phyloP scores from a whole-genome alignment of 2,888 invertebrate genomes.

The Venustoraphidia nigricollis region DNA sequence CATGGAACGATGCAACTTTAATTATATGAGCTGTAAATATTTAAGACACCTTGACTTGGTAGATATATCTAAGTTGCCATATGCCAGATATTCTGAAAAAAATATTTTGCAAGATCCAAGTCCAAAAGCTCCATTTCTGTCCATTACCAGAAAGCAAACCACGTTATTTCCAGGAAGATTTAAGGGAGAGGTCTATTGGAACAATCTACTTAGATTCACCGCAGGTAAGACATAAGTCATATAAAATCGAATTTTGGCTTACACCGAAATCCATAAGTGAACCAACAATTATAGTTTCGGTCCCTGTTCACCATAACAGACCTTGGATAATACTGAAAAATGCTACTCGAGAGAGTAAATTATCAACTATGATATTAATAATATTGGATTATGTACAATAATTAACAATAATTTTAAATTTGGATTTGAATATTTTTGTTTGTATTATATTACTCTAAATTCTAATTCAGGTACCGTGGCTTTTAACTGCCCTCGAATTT shows the following conservation, averaged over 20 bases:
- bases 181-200: conserved; percentile 80
- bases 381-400: too few relatives aligned
- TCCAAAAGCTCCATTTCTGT: conserved; percentile 32
- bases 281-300: too few relatives aligned
- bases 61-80: conserved; percentile 45
- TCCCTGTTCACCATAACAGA: too few relatives aligned
- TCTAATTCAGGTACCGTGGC: conserved; percentile 79
- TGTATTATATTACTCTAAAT: conserved; percentile 8
- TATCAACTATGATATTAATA: too few relatives aligned
- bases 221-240: too few relatives aligned
- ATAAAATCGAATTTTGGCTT: too few relatives aligned
- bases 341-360: too few relatives aligned
- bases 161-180: conserved; percentile 57
- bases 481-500: conserved; percentile 74
- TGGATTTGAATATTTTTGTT: background rate
- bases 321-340: too few relatives aligned
- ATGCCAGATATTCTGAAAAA: too few relatives aligned
- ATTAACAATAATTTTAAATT: too few relatives aligned
- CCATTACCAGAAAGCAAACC: conserved; percentile 48
- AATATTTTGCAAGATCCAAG: too few relatives aligned
- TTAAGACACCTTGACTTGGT: conserved; percentile 55
- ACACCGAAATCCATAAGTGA: too few relatives aligned
- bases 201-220: conserved; percentile 39
- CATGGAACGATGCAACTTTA: conserved; percentile 50
- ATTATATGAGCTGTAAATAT: conserved; percentile 65